A percentile compares a stretch with the other conserved stretches of the same genome.
These are phyloP conservation scores for Clistopyga incitator DNA, from an alignment of 2,888 invertebrate species.

Conservation along the genomic window DNA sequence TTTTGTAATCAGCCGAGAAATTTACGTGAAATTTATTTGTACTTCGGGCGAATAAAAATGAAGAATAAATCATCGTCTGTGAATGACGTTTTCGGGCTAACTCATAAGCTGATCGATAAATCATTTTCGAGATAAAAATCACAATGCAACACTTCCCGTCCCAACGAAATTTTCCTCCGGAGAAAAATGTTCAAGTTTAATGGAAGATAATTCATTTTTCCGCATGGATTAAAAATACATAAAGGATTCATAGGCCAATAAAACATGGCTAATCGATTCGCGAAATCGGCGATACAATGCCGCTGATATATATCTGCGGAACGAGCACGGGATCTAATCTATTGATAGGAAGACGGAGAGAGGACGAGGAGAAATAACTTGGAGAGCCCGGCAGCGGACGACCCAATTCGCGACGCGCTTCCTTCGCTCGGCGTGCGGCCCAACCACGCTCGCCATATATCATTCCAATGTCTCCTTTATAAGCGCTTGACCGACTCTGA, in stretches of 20 bases:
- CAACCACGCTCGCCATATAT: constrained; percentile 62
- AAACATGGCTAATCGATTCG: constrained; percentile 19
- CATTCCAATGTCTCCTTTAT: constrained; percentile 67
- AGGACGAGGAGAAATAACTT: constrained; percentile 45
- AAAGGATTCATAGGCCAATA: constrained; percentile 11
- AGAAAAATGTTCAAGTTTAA: neutral
- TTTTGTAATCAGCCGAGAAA: too few relatives aligned
- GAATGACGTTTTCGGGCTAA: too few relatives aligned
- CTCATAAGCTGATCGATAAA: too few relatives aligned
- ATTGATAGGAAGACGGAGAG: constrained; percentile 42
- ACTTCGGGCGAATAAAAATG: too few relatives aligned
- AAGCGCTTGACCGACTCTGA: constrained; percentile 67
- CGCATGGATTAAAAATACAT: neutral
- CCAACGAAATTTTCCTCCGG: too few relatives aligned
- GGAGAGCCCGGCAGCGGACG: constrained; percentile 49
- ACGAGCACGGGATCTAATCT: constrained; percentile 52
- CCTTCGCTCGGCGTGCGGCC: constrained; percentile 53
- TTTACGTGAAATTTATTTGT: too few relatives aligned
- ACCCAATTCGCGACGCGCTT: constrained; percentile 67
- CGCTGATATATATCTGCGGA: constrained; percentile 3
- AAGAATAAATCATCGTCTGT: too few relatives aligned
- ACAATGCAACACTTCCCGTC: too few relatives aligned
- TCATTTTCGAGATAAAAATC: too few relatives aligned
- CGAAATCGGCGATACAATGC: constrained; percentile 31
- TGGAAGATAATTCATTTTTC: neutral